phyloP scores from a whole-genome alignment of 2,797 vertebrate species.

The Gadopsis bispinosus region DNA sequence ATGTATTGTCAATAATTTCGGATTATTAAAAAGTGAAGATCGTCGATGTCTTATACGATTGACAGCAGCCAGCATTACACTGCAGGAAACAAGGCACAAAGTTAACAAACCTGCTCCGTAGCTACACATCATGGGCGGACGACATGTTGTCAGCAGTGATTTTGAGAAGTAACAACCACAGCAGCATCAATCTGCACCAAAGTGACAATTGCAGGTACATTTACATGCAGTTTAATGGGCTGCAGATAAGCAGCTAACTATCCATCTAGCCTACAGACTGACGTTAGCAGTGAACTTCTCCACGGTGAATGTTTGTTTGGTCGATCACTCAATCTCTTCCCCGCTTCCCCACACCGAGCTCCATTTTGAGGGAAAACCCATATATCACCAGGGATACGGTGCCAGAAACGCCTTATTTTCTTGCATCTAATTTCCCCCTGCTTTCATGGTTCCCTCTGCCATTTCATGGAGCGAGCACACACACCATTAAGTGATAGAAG shows the following conservation, averaged over 20 bases:
- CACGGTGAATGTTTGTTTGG: too few species aligned
- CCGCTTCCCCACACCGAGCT: not conserved
- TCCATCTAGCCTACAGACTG: not conserved
- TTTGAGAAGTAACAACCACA: not conserved
- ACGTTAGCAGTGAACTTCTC: too few species aligned
- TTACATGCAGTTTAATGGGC: not conserved
- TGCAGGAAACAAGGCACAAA: not conserved
- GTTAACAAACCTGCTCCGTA: not conserved
- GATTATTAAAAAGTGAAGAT: too few species aligned
- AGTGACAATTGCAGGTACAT: not conserved
- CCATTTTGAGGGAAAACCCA: not conserved
- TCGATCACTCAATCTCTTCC: too few species aligned
- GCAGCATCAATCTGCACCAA: not conserved
- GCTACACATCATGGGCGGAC: not conserved
- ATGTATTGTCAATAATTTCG: not conserved
- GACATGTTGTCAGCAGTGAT: not conserved
- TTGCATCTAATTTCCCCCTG: constrained; percentile 2
- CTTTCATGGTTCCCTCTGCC: constrained; percentile 5
- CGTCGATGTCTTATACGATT: not conserved
- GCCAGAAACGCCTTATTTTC: not conserved
- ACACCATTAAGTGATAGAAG: constrained; percentile 22
- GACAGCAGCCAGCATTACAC: not conserved
- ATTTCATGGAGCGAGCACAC: constrained; percentile 2
- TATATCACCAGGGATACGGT: not conserved
- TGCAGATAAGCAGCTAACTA: not conserved